phyloP scores from a whole-genome alignment of 1,140 invertebrate genomes.

The Ceratitis capitata region DNA sequence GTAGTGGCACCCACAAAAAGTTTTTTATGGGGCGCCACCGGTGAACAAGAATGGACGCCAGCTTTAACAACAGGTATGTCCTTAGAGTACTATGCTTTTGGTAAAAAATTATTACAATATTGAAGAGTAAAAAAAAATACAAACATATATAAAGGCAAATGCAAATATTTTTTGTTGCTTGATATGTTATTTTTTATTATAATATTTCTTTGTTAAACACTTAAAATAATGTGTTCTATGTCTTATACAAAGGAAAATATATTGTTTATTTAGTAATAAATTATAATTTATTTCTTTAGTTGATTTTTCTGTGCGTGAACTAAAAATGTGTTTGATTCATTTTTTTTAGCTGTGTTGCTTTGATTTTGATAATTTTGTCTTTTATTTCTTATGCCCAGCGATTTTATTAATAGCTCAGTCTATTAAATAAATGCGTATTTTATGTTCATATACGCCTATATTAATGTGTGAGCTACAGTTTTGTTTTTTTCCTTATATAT shows the following conservation, averaged over 20 bases:
- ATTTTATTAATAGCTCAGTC: neutral
- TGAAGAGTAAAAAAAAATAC: neutral
- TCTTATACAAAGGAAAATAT: neutral
- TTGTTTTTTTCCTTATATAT: too few species aligned
- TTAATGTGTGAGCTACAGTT: too few species aligned
- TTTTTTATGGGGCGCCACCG: constrained; percentile 88
- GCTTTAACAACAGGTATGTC: constrained; percentile 86
- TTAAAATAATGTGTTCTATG: neutral
- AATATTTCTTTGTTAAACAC: too few species aligned
- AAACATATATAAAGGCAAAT: neutral
- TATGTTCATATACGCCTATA: neutral
- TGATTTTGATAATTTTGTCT: neutral
- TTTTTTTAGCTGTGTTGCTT: neutral
- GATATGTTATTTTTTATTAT: neutral
- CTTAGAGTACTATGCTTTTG: neutral
- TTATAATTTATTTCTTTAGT: neutral
- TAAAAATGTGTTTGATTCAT: constrained; percentile 5
- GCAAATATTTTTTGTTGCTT: neutral
- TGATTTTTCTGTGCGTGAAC: neutral
- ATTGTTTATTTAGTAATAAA: neutral
- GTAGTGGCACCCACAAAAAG: constrained; percentile 71
- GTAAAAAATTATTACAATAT: neutral
- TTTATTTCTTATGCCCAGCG: neutral
- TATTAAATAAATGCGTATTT: neutral
- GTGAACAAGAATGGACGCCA: constrained; percentile 95